Conservation (phyloP, 2,113 vertebrate genomes). For the Sinocyclocheilus grahami region DNA sequence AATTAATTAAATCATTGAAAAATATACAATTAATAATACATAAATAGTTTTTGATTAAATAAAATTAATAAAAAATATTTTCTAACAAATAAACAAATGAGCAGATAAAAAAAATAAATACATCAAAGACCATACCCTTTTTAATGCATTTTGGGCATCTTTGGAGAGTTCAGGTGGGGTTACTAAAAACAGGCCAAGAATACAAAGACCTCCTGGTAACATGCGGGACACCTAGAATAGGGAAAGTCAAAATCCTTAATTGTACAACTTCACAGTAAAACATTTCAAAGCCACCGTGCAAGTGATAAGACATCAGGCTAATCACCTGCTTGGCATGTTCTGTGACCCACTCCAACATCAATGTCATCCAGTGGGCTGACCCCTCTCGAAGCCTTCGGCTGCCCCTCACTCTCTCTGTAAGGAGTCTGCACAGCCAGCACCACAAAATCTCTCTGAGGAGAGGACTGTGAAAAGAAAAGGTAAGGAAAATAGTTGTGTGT, state of each 20-base stretch:
- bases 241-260: conserved; percentile 20
- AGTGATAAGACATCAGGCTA: neutral
- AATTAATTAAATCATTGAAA: neutral
- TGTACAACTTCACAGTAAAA: neutral
- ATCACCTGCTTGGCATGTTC: conserved; percentile 88
- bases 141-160: conserved; percentile 79
- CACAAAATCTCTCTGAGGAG: conserved; percentile 84
- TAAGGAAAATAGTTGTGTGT: neutral
- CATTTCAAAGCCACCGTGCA: neutral
- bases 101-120: neutral
- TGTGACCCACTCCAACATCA: conserved; percentile 80
- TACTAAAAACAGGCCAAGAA: conserved; percentile 88
- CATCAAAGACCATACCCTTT: conserved; percentile 74
- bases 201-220: conserved; percentile 87
- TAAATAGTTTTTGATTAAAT: too few species aligned
- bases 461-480: conserved; percentile 75
- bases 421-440: conserved; percentile 84
- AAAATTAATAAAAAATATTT: too few species aligned
- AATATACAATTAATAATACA: neutral
- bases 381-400: neutral
- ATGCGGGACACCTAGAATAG: conserved; percentile 87
- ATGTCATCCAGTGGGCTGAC: conserved; percentile 58
- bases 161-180: conserved; percentile 78
- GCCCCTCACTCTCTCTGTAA: conserved; percentile 71
- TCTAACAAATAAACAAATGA: too few species aligned